Evolutionary conservation across 2,888 invertebrate species (phyloP).

Genomic region (Drosophila suboccidentalis): DNA sequence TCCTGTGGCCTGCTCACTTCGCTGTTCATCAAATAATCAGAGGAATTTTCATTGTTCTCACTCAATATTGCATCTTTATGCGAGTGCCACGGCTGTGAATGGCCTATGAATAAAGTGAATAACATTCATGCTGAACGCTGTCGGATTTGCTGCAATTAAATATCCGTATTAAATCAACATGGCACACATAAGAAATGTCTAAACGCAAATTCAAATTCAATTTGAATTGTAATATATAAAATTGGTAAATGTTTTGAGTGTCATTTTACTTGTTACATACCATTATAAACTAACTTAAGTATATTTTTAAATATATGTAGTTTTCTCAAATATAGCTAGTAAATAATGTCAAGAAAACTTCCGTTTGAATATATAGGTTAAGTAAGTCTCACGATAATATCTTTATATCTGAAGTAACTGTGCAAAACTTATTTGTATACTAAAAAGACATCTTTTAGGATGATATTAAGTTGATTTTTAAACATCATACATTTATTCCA

Average conservation of each 20-base stretch:
- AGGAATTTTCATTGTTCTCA: conserved; percentile 16
- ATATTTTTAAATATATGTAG: background rate
- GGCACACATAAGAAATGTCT: too few species aligned
- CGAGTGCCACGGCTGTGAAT: background rate
- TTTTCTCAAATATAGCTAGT: background rate
- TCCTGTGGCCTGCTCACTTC: conserved; percentile 13
- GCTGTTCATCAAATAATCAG: conserved; percentile 32
- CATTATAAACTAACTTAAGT: too few species aligned
- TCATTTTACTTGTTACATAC: too few species aligned
- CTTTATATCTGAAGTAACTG: background rate
- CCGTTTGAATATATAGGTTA: too few species aligned
- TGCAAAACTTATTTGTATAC: background rate
- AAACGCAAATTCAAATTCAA: too few species aligned
- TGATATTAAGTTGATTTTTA: too few species aligned
- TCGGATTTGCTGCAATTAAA: too few species aligned
- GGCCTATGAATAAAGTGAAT: conserved; percentile 11
- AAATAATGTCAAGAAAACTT: too few species aligned
- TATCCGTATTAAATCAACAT: too few species aligned
- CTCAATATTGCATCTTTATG: conserved; percentile 13
- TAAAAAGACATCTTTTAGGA: background rate
- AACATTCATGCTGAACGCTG: background rate
- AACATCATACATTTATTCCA: too few species aligned
- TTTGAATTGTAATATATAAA: too few species aligned
- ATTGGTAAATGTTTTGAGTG: too few species aligned
- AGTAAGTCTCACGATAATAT: background rate